phyloP scores from a whole-genome alignment of 2,113 vertebrate species.

The Lepus europaeus region DNA sequence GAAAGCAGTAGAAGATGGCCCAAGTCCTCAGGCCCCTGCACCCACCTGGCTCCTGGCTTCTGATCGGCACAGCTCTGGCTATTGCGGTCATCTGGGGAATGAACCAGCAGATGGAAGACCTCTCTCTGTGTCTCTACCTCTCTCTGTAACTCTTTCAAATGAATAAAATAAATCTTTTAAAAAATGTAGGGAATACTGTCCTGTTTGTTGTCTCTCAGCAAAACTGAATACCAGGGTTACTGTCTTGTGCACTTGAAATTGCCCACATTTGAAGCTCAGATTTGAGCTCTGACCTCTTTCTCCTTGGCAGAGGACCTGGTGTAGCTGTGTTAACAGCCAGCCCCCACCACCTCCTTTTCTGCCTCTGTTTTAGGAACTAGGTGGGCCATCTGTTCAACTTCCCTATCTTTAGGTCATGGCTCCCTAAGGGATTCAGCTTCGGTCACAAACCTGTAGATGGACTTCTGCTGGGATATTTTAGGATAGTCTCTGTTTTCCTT shows the following conservation, averaged over 20 bases:
- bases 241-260: slow-evolving; percentile 9
- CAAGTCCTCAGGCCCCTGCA: too few relatives aligned
- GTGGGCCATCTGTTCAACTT: neutral
- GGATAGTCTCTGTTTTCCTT: neutral
- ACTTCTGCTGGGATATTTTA: neutral
- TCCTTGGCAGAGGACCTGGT: neutral
- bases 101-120: too few relatives aligned
- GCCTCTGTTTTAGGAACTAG: neutral
- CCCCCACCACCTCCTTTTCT: neutral
- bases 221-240: neutral
- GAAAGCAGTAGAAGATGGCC: too few relatives aligned
- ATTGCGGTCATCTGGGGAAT: too few relatives aligned
- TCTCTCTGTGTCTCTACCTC: too few relatives aligned
- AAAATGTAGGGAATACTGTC: neutral
- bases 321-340: accelerated
- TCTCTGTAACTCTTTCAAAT: too few relatives aligned
- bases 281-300: neutral
- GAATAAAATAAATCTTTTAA: too few relatives aligned
- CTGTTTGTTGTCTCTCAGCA: neutral
- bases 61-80: too few relatives aligned
- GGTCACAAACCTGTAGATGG: neutral
- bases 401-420: neutral
- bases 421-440: neutral
- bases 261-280: neutral
- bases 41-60: too few relatives aligned